A percentile compares a stretch with the other conserved stretches of the same genome.
Evolutionary conservation across 2,797 vertebrate genomes (phyloP).

Genomic region (Microchirus variegatus): DNA sequence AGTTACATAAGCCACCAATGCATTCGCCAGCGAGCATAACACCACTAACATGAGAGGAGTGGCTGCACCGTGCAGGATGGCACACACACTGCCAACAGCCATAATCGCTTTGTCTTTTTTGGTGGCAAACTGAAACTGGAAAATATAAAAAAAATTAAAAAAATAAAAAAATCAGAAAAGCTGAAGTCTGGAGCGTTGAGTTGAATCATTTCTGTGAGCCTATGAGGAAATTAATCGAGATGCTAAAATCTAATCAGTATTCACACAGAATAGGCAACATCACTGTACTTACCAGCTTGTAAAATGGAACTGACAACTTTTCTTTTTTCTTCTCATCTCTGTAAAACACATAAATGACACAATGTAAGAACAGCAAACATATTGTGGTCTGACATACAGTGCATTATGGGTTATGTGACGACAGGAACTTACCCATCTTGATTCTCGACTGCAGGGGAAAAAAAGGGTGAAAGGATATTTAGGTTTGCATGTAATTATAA

Average conservation of each 20-base stretch:
- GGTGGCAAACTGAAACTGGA: constrained; percentile 91
- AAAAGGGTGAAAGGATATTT: constrained; percentile 2
- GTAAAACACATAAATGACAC: constrained; percentile 29
- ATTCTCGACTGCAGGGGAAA: constrained; percentile 34
- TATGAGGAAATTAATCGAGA: too few relatives aligned
- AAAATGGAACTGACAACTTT: constrained; percentile 74
- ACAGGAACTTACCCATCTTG: constrained; percentile 56
- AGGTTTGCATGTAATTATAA: neutral
- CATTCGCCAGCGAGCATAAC: constrained; percentile 91
- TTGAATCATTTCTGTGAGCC: too few relatives aligned
- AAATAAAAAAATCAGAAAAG: too few relatives aligned
- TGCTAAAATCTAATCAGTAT: neutral
- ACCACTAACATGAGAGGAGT: constrained; percentile 88
- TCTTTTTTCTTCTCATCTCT: constrained; percentile 65
- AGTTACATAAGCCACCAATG: constrained; percentile 89
- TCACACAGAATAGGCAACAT: neutral
- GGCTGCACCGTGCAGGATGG: constrained; percentile 87
- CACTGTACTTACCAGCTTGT: constrained; percentile 77
- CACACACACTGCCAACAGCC: constrained; percentile 86
- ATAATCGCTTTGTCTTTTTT: constrained; percentile 87
- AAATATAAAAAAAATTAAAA: neutral
- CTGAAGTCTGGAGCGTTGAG: too few relatives aligned
- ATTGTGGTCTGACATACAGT: neutral
- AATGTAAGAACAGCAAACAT: neutral
- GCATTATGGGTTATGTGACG: neutral